A percentile compares a stretch with the other conserved stretches of the same genome.
Evolutionary conservation across 2,113 vertebrate species (phyloP).

Genomic region (Cromileptes altivelis): DNA sequence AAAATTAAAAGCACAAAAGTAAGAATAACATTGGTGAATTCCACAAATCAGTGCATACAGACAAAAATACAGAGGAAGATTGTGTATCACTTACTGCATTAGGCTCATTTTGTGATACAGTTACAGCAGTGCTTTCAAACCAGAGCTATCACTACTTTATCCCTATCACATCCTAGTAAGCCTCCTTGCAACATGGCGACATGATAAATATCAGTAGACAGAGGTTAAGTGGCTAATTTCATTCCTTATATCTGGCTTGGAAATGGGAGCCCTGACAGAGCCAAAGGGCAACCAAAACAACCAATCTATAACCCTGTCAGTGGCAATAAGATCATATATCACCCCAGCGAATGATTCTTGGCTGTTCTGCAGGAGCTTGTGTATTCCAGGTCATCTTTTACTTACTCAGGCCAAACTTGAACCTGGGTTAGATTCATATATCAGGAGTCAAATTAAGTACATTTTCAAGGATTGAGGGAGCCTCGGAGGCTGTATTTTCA

Average conservation of each 20-base stretch:
- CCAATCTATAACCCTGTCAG: conserved; percentile 73
- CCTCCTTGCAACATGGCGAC: conserved; percentile 15
- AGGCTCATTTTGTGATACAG: background rate
- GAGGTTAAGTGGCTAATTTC: conserved; percentile 75
- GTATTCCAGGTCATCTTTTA: conserved; percentile 50
- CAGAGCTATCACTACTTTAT: background rate
- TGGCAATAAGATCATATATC: conserved; percentile 68
- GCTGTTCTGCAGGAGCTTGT: conserved; percentile 25
- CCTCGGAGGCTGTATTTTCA: background rate
- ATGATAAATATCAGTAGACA: conserved; percentile 65
- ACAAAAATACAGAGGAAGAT: too few species aligned
- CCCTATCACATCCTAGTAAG: conserved; percentile 18
- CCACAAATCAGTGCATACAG: too few species aligned
- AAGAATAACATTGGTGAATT: too few species aligned
- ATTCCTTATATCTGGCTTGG: conserved; percentile 54
- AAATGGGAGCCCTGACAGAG: conserved; percentile 67
- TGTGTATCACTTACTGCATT: too few species aligned
- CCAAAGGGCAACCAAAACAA: conserved; percentile 77
- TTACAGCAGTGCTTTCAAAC: conserved; percentile 7
- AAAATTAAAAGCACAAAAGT: too few species aligned
- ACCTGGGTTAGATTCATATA: conserved; percentile 44
- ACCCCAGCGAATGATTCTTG: conserved; percentile 38
- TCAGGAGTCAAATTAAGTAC: conserved; percentile 42
- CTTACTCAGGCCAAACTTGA: conserved; percentile 28
- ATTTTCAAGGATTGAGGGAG: conserved; percentile 31